phyloP scores from a whole-genome alignment of 1,140 invertebrate species.

The Conopomorpha cramerella region DNA sequence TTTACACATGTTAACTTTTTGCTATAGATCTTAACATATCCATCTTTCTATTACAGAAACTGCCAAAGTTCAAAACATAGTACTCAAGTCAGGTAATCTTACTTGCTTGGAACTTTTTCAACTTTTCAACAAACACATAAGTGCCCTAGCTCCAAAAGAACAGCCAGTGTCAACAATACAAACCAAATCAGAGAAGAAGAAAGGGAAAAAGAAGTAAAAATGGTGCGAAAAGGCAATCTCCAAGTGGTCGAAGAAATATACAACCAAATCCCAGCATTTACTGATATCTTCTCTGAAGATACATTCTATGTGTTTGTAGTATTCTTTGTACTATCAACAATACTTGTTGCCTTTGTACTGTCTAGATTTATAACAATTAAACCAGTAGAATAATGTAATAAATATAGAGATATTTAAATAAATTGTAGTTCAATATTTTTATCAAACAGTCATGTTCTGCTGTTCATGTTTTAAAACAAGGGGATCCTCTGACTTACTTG shows the following conservation, averaged over 20 bases:
- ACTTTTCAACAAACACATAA: constrained; percentile 79
- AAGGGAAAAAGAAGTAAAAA: constrained; percentile 41
- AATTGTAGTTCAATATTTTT: no score
- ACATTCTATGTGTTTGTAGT: constrained; percentile 91
- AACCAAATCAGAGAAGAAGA: constrained; percentile 65
- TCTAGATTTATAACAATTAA: constrained; percentile 89
- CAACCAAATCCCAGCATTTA: constrained; percentile 87
- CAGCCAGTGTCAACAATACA: constrained; percentile 47
- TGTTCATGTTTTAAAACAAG: no score
- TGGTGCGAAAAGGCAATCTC: constrained; percentile 57
- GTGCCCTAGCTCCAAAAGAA: constrained; percentile 67
- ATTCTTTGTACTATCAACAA: constrained; percentile 78
- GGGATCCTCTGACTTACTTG: no score
- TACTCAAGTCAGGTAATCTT: constrained; percentile 76
- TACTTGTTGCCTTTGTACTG: constrained; percentile 81
- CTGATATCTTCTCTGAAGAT: constrained; percentile 95
- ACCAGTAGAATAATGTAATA: constrained; percentile 66
- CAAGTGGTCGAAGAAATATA: constrained; percentile 84
- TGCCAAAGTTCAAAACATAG: constrained; percentile 66
- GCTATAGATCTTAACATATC: no score
- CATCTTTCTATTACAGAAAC: constrained; percentile 61
- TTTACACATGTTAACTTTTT: no score
- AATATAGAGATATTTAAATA: background rate
- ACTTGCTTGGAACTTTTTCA: constrained; percentile 75
- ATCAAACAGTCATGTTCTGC: no score